Evolutionary conservation across 2,797 vertebrate species (phyloP).

Genomic region (Pelochelys cantorii): DNA sequence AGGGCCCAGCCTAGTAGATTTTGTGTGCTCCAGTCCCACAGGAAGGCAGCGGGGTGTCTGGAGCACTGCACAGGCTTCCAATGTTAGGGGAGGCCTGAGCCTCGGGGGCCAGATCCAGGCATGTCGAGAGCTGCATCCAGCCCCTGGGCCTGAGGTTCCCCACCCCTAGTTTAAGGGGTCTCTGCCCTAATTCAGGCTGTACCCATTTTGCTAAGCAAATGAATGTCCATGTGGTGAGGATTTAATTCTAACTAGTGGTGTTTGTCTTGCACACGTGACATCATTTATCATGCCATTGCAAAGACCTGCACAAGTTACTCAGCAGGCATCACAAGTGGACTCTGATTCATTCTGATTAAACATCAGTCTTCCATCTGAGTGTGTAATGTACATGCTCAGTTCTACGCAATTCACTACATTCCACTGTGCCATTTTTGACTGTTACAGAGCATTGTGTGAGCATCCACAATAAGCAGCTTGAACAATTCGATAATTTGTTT

Average conservation of each 20-base stretch:
- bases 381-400: accelerated
- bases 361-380: not conserved
- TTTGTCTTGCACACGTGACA: not conserved
- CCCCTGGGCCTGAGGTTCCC: no score
- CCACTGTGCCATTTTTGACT: not conserved
- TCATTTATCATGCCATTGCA: not conserved
- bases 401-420: not conserved
- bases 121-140: no score
- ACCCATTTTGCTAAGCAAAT: not conserved
- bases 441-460: not conserved
- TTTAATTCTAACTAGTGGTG: not conserved
- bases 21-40: no score
- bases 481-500: not conserved
- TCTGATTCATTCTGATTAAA: not conserved
- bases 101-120: no score
- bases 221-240: not conserved
- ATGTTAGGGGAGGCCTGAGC: no score
- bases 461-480: not conserved
- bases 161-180: not conserved
- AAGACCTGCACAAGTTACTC: not conserved
- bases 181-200: not conserved
- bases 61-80: no score
- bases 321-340: not conserved
- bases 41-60: no score
- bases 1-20: no score